Percentiles rank a stretch among this genome's conserved stretches.
Conservation (phyloP, 2,113 vertebrate species). For the Lycaon pictus region DNA sequence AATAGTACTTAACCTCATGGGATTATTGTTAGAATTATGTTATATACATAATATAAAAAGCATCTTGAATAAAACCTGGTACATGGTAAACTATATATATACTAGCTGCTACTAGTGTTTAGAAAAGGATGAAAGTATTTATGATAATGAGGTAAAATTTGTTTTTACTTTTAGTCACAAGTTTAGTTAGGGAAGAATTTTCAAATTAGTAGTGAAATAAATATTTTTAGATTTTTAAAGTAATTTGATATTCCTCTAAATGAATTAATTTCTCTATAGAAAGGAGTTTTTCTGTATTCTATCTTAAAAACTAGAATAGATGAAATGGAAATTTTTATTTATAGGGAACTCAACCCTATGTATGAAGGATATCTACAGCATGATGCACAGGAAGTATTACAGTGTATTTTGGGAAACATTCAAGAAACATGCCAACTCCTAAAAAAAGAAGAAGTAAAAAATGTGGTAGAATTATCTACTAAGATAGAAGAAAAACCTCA, state of each 20-base stretch:
- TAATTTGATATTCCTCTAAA: neutral
- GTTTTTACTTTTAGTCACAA: constrained; percentile 16
- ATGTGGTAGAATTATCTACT: constrained; percentile 65
- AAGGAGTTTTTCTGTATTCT: constrained; percentile 20
- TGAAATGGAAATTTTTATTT: constrained; percentile 75
- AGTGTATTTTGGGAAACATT: constrained; percentile 97
- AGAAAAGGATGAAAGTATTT: neutral
- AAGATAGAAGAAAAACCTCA: constrained; percentile 75
- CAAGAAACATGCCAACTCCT: constrained; percentile 96
- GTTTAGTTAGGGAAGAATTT: constrained; percentile 32
- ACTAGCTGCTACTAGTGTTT: neutral
- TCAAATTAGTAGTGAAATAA: constrained; percentile 32
- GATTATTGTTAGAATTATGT: constrained; percentile 23
- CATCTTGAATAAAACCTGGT: constrained; percentile 23
- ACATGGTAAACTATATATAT: neutral
- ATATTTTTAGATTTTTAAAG: constrained; percentile 32
- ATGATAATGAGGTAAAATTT: constrained; percentile 7
- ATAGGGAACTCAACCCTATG: constrained; percentile 98
- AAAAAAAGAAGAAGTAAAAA: constrained; percentile 91
- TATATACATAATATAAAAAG: neutral
- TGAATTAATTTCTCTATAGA: constrained; percentile 25
- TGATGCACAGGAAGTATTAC: constrained; percentile 98
- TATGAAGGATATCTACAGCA: constrained; percentile 99
- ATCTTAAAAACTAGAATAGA: constrained; percentile 56
- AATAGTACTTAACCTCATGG: neutral